A percentile compares a stretch with the other conserved stretches of the same genome.
These are phyloP conservation scores for Trachemys scripta DNA, from an alignment of 2,113 vertebrate species.

Conservation along the genomic window DNA sequence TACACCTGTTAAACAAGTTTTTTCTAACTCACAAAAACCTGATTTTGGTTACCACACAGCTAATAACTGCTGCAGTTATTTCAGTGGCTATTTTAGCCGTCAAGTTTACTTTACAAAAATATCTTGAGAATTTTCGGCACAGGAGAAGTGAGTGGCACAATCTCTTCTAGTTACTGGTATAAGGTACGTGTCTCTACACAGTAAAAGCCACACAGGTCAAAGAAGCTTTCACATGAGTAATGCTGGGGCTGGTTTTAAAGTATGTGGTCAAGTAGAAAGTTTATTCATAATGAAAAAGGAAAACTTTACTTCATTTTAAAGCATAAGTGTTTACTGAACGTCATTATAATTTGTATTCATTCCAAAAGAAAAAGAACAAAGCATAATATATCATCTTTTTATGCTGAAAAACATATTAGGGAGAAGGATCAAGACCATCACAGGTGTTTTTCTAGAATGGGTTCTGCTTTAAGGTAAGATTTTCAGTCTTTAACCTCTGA, in stretches of 20 bases:
- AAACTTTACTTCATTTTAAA: slow-evolving; percentile 17
- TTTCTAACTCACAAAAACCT: background rate
- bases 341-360: accelerated
- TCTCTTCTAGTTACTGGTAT: background rate
- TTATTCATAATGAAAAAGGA: background rate
- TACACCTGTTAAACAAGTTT: background rate
- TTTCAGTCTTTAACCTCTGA: background rate
- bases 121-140: background rate
- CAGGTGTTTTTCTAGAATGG: background rate
- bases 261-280: slow-evolving; percentile 41
- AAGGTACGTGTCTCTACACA: background rate
- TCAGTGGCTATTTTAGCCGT: slow-evolving; percentile 7
- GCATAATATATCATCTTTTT: background rate
- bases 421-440: background rate
- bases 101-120: slow-evolving; percentile 26
- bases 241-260: slow-evolving; percentile 51
- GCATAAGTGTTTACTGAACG: background rate
- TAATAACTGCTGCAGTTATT: slow-evolving; percentile 18
- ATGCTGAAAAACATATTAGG: background rate
- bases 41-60: background rate
- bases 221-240: slow-evolving; percentile 50
- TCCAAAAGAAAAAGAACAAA: background rate
- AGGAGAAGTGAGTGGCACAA: background rate
- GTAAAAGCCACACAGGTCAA: background rate
- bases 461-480: background rate